phyloP scores from a whole-genome alignment of 2,113 vertebrate genomes.

The Dasyprocta punctata region DNA sequence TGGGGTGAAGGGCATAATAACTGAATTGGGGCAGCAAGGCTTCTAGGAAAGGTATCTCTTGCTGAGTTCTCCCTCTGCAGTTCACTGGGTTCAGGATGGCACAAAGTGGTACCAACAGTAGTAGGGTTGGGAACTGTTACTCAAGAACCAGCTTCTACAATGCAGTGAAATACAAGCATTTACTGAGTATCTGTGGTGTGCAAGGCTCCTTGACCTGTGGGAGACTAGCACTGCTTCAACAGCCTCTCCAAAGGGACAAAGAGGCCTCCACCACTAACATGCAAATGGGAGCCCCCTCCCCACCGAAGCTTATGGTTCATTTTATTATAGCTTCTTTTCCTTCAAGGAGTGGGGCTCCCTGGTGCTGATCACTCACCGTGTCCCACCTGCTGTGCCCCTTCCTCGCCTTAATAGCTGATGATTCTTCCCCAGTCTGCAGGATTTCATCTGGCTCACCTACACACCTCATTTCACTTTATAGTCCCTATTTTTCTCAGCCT shows the following conservation, averaged over 20 bases:
- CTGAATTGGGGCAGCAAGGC: background rate
- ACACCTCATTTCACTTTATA: slow-evolving; percentile 39
- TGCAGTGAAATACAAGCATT: slow-evolving; percentile 41
- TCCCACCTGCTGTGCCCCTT: background rate
- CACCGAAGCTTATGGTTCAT: background rate
- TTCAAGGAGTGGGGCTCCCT: background rate
- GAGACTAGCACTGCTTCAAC: background rate
- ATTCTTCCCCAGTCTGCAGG: background rate
- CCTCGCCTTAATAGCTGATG: background rate
- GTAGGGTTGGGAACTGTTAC: background rate
- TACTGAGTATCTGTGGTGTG: background rate
- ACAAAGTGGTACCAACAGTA: background rate
- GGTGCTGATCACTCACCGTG: background rate
- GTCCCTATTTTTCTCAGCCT: background rate
- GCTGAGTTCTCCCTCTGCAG: background rate
- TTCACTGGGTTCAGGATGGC: background rate
- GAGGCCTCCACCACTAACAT: background rate
- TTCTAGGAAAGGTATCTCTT: background rate
- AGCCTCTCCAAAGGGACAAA: background rate
- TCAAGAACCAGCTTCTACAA: background rate
- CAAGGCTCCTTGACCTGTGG: background rate
- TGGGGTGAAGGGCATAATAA: background rate
- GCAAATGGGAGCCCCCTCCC: background rate
- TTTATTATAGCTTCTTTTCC: background rate
- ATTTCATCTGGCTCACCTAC: background rate